Evolutionary conservation across 2,113 vertebrate species (phyloP).

Genomic region (Porphyrio hochstetteri): DNA sequence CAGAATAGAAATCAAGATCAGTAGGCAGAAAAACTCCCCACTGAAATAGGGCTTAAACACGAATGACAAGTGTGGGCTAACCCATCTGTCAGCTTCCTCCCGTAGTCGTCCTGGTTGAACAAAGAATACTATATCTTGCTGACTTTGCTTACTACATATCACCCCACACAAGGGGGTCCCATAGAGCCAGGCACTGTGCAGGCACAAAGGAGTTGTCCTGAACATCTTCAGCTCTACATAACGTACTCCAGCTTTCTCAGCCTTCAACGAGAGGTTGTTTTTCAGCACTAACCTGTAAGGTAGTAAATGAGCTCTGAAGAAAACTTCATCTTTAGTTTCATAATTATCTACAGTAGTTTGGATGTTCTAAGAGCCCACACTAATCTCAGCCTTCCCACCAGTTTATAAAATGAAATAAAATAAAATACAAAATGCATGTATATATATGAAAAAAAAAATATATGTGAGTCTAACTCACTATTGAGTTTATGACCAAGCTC

Average conservation of each 20-base stretch:
- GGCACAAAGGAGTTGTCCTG: background rate
- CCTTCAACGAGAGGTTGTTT: background rate
- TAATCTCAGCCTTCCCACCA: background rate
- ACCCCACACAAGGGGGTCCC: background rate
- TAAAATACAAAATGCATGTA: no score
- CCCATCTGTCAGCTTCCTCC: background rate
- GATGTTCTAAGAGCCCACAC: background rate
- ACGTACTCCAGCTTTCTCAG: background rate
- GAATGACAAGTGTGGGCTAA: background rate
- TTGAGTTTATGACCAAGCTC: background rate
- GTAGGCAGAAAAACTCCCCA: background rate
- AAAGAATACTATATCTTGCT: background rate
- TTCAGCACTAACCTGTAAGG: background rate
- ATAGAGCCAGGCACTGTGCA: background rate
- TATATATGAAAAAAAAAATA: no score
- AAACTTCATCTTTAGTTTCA: background rate
- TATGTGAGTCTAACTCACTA: background rate
- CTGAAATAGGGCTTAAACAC: background rate
- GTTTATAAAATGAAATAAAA: background rate
- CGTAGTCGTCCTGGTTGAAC: background rate
- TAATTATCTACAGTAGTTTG: background rate
- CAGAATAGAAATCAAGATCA: background rate
- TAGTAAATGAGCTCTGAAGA: background rate
- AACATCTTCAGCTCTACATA: background rate
- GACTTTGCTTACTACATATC: background rate